These are phyloP conservation scores for Olivierus martensii DNA, from an alignment of 1,140 invertebrate species.

Conservation along the genomic window DNA sequence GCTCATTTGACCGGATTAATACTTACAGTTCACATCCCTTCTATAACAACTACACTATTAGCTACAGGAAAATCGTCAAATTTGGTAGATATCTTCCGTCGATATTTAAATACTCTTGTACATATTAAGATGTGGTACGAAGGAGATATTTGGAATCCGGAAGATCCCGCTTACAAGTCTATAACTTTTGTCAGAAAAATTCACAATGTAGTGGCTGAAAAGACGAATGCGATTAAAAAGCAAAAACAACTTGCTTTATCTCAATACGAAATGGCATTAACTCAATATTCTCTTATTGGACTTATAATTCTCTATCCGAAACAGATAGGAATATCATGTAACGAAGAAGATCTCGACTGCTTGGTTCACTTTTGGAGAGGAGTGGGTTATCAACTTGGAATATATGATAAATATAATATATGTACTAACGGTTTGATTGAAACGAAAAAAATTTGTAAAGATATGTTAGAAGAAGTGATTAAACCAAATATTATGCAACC, in stretches of 20 bases:
- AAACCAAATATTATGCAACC: not conserved
- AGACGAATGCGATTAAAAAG: slow-evolving; percentile 28
- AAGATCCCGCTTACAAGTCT: slow-evolving; percentile 31
- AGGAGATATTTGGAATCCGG: slow-evolving; percentile 38
- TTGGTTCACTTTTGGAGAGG: slow-evolving; percentile 68
- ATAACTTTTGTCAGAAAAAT: slow-evolving; percentile 32
- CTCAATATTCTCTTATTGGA: slow-evolving; percentile 27
- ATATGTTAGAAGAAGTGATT: slow-evolving; percentile 24
- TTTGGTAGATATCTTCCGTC: slow-evolving; percentile 45
- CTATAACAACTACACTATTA: slow-evolving; percentile 26
- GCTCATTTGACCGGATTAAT: slow-evolving; percentile 19
- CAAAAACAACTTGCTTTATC: slow-evolving; percentile 14
- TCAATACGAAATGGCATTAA: slow-evolving; percentile 27
- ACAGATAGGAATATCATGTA: slow-evolving; percentile 18
- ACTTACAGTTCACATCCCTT: slow-evolving; percentile 18
- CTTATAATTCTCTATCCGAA: slow-evolving; percentile 23
- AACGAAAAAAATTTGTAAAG: slow-evolving; percentile 26
- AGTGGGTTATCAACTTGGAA: slow-evolving; percentile 59
- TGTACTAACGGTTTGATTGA: slow-evolving; percentile 34
- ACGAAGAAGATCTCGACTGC: slow-evolving; percentile 45
- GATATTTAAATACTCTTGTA: slow-evolving; percentile 55
- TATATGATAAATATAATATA: slow-evolving; percentile 54
- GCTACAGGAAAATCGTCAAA: slow-evolving; percentile 35
- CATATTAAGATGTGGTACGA: slow-evolving; percentile 60
- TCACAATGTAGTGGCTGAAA: slow-evolving; percentile 29